Conservation (phyloP, 2,797 vertebrate species). For the Chrysocyon brachyurus region DNA sequence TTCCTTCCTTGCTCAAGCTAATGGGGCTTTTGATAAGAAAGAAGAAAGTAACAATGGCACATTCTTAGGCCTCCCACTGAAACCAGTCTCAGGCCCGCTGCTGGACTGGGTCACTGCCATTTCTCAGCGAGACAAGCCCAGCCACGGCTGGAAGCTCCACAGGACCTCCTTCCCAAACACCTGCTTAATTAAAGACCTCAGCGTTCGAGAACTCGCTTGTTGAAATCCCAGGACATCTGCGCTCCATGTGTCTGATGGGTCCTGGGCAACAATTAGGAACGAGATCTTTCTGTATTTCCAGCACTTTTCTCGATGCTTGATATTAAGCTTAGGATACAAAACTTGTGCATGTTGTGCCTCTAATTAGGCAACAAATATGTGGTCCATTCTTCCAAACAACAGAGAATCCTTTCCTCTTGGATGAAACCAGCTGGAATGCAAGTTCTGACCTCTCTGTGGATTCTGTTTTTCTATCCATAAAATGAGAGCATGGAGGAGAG, state of each 20-base stretch:
- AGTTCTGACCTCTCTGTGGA: background rate
- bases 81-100: slow-evolving; percentile 88
- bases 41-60: slow-evolving; percentile 87
- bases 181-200: slow-evolving; percentile 91
- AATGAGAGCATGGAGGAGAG: background rate
- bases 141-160: slow-evolving; percentile 85
- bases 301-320: background rate
- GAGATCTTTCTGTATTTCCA: slow-evolving; percentile 7
- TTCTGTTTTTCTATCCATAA: background rate
- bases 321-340: background rate
- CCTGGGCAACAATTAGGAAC: slow-evolving; percentile 31
- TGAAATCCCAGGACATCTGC: slow-evolving; percentile 86
- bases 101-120: slow-evolving; percentile 83
- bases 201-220: slow-evolving; percentile 77
- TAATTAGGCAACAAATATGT: slow-evolving; percentile 55
- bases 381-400: slow-evolving; percentile 29
- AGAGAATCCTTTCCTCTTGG: slow-evolving; percentile 36
- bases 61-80: slow-evolving; percentile 85
- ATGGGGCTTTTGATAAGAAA: slow-evolving; percentile 90
- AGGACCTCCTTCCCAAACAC: slow-evolving; percentile 89
- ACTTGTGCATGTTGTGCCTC: background rate
- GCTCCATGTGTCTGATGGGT: slow-evolving; percentile 85
- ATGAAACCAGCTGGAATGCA: slow-evolving; percentile 48
- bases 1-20: slow-evolving; percentile 86
- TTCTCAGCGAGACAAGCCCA: slow-evolving; percentile 78